Evolutionary conservation across 2,888 invertebrate genomes (phyloP), one percentile per base, ranked within the genome.

Genomic region (Zygaena filipendulae): DNA sequence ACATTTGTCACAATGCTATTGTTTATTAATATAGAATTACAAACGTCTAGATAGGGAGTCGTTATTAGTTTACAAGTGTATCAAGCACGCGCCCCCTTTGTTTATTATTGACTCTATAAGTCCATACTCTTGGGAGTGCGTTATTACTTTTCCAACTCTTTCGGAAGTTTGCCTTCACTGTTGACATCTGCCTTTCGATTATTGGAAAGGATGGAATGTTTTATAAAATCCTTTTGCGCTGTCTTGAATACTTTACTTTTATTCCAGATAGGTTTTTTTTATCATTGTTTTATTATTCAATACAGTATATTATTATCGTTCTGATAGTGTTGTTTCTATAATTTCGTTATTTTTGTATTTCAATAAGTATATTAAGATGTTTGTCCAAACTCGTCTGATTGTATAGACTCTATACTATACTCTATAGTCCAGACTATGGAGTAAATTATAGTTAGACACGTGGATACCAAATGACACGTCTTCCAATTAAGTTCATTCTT

Each of bases 31-130:
- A 64, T 47, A 51, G 42, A 49, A 44, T 49, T 48, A 51, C 49
- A 47, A 54, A 49, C 47, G 45, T 52, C 49, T 51, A 45, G 49
- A n/a, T n/a, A n/a, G 49, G 62, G 61, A 51, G 51, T 49, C 55
- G 59, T 71, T 79, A 79, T 77, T 79, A 77, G 75, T 77, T 79
- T 75, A 77, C 77, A 72, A 77, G 75, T 75, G 74, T 79, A 77
- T 79, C 74, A 75, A 66, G 57, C 59, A 57, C 61, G 57, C 59
- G 57, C 61, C 61, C 71, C 72, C 64, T 62, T 61, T 68, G 69
- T 74, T 72, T 74, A 71, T 63, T 70, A 70, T 77, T 77, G 70
- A 72, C 75, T 74, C 63, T 43, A 54, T 44, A 46, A 51, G 52
- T 52, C 47, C 42, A 47, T 54, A 52, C 50, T 46, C 29, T 41